A percentile compares a stretch with the other conserved stretches of the same genome.
Conservation (phyloP, 2,797 vertebrate species). For the Sylvia borin region DNA sequence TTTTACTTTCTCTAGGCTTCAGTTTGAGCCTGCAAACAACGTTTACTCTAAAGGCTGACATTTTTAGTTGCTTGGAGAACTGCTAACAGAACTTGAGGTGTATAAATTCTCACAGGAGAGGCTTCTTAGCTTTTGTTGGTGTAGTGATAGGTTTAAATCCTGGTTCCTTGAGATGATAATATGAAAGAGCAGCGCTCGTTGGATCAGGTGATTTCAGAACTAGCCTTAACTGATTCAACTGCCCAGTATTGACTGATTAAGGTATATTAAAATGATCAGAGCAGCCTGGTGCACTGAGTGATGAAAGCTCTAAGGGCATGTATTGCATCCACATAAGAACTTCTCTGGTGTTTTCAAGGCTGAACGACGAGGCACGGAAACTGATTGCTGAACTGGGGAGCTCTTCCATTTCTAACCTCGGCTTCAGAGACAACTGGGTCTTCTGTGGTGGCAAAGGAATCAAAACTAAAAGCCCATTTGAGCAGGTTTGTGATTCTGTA, state of each 20-base stretch:
- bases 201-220: background rate
- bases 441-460: conserved; percentile 98
- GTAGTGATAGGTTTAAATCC: background rate
- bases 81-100: background rate
- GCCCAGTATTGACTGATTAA: background rate
- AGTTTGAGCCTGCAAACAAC: background rate
- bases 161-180: background rate
- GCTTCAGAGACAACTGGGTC: conserved; percentile 97
- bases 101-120: background rate
- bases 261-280: background rate
- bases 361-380: conserved; percentile 89
- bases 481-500: conserved; percentile 84
- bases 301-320: background rate
- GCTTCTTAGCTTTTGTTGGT: background rate
- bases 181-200: background rate
- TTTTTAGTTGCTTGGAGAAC: background rate
- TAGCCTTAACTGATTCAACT: background rate
- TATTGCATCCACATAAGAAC: background rate
- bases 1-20: background rate
- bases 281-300: background rate
- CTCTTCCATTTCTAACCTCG: conserved; percentile 80
- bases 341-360: conserved; percentile 71
- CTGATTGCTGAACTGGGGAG: conserved; percentile 91
- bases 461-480: conserved; percentile 97
- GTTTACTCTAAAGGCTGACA: background rate